Evolutionary conservation across 2,888 invertebrate genomes (phyloP).

Genomic region (Epirrita christyi): DNA sequence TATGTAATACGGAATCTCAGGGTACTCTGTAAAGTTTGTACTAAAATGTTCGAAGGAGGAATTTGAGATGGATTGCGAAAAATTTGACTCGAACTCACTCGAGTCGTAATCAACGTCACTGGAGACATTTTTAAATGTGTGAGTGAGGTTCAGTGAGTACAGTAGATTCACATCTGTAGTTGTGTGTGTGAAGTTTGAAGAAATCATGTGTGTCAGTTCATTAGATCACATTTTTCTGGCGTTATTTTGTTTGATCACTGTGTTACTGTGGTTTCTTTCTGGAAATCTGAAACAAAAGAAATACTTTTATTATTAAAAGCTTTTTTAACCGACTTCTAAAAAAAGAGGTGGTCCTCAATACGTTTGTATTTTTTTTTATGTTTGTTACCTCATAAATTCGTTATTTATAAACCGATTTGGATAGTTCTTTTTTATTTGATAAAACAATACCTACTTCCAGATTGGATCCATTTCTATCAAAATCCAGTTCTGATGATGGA

Average conservation of each 20-base stretch:
- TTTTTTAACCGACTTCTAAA: too few species aligned
- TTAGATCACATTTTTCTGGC: slow-evolving; percentile 65
- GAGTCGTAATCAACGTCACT: slow-evolving; percentile 44
- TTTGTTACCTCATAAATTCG: too few species aligned
- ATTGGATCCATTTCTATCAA: too few species aligned
- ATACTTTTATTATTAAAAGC: too few species aligned
- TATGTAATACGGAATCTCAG: slow-evolving; percentile 93
- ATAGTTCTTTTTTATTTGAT: too few species aligned
- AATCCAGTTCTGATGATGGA: too few species aligned
- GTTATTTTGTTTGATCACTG: slow-evolving; percentile 31
- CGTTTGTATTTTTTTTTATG: too few species aligned
- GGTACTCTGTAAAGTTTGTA: slow-evolving; percentile 73
- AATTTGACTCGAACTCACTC: slow-evolving; percentile 38
- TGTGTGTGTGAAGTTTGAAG: slow-evolving; percentile 70
- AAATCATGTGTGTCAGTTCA: slow-evolving; percentile 76
- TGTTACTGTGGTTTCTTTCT: slow-evolving; percentile 32
- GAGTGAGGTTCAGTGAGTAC: slow-evolving; percentile 46
- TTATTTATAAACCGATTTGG: too few species aligned
- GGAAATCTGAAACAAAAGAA: slow-evolving; percentile 51
- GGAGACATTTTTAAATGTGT: slow-evolving; percentile 40
- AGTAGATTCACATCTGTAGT: slow-evolving; percentile 53
- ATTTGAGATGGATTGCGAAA: slow-evolving; percentile 40
- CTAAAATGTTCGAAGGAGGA: slow-evolving; percentile 43
- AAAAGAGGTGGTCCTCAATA: too few species aligned
- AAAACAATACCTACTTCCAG: too few species aligned